Base-by-base conservation (phyloP, 1,140 invertebrate genomes). In the Apis laboriosa region DNA sequence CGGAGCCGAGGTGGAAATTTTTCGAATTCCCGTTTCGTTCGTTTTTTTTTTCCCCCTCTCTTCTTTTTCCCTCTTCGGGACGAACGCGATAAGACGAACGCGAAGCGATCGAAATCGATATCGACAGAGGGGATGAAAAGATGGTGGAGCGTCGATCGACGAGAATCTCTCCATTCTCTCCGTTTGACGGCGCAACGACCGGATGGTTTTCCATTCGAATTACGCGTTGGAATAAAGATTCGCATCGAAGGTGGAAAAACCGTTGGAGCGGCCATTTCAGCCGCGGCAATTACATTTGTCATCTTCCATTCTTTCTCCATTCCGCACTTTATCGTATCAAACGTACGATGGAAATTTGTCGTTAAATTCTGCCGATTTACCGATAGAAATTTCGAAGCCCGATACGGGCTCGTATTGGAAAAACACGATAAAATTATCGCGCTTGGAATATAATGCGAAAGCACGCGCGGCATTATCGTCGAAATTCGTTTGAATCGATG, bases 31-130 rank as follows among this genome's bases (percentile, higher is more conserved):
- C 17, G 2, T 2, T 2, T 34, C 34, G 34, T 34, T 34, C 2
- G 2, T 34, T 34, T 34, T 34, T 34, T 34, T 3, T 0, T 34
- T 2, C 2, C 28, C 2, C 17, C n/a, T 9, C 49, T 12, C 19
- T 12, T 61, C n/a, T 15, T 24, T n/a, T 61, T 9, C 1, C 28
- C 12, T 66, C n/a, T 49, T 21, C 11, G n/a, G n/a, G n/a, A n/a
- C n/a, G n/a, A n/a, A n/a, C n/a, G 9, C 11, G 1, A 5, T 15
- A 11, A 34, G 34, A 34, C 34, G 34, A 34, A 34, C 2, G 58
- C 2, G 58, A 49, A 75, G 15, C 60, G 78, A 74, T 53, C 28
- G 78, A 74, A 58, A 58, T 24, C 43, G 72, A 81, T 76, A 67
- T 81, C 63, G 79, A 28, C 34, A 3, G 53, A 3, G 51, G 43